These are phyloP conservation scores for Drosophila oshimai DNA, from an alignment of 1,140 invertebrate species.

Conservation along the genomic window DNA sequence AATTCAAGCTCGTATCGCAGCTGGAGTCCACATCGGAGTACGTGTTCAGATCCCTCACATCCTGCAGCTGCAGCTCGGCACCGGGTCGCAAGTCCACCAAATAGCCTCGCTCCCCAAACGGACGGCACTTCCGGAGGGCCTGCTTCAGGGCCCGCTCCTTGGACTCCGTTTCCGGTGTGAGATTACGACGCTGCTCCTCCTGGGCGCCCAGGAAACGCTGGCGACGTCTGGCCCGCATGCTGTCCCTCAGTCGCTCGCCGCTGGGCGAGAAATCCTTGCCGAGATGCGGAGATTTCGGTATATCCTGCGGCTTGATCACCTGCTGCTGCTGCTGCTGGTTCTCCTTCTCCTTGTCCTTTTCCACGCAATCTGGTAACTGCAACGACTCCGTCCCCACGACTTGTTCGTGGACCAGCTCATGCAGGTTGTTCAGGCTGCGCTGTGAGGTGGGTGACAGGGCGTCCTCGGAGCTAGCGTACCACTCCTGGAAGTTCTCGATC, in stretches of 20 bases:
- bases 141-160: constrained; percentile 74
- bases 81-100: constrained; percentile 70
- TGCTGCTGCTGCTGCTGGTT: constrained; percentile 55
- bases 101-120: constrained; percentile 77
- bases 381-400: too few species aligned
- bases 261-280: constrained; percentile 82
- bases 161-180: constrained; percentile 60
- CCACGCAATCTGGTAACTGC: not conserved
- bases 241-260: constrained; percentile 76
- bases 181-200: constrained; percentile 44
- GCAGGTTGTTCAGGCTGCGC: constrained; percentile 68
- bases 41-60: constrained; percentile 78
- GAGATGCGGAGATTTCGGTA: constrained; percentile 81
- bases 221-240: constrained; percentile 73
- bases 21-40: constrained; percentile 82
- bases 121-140: constrained; percentile 64
- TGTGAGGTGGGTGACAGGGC: constrained; percentile 72
- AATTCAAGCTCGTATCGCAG: constrained; percentile 80
- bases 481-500: constrained; percentile 87
- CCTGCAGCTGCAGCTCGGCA: constrained; percentile 65
- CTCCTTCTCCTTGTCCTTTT: constrained; percentile 21
- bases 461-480: constrained; percentile 72
- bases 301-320: constrained; percentile 60
- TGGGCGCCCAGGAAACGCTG: constrained; percentile 69
- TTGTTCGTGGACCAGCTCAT: constrained; percentile 26